Conservation (phyloP, 2,113 vertebrate species). For the Parotia lawesii region DNA sequence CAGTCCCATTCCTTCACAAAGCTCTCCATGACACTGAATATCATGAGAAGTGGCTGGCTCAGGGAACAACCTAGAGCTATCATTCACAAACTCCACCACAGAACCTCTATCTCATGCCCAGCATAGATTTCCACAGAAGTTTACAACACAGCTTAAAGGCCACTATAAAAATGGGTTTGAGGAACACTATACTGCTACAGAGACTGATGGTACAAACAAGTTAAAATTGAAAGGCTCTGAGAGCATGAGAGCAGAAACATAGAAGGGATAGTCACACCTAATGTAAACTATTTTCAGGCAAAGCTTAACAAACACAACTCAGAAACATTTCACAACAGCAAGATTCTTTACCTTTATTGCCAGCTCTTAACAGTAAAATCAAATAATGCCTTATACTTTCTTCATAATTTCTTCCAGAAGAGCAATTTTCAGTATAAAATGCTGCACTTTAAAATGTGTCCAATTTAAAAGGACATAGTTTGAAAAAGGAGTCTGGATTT, state of each 20-base stretch:
- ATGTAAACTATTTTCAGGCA: neutral
- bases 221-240: neutral
- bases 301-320: neutral
- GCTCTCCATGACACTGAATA: neutral
- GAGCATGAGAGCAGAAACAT: neutral
- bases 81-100: neutral
- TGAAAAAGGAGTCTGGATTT: constrained; percentile 1
- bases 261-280: neutral
- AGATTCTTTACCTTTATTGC: constrained; percentile 13
- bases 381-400: neutral
- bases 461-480: neutral
- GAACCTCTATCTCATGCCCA: neutral
- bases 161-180: neutral
- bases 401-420: neutral
- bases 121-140: neutral
- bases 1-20: neutral
- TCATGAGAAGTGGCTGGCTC: neutral
- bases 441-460: neutral
- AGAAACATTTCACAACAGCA: neutral
- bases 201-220: neutral
- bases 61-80: neutral
- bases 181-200: neutral
- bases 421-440: constrained; percentile 16
- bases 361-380: neutral
- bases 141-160: neutral